Base-by-base conservation (phyloP, 92 coral and sea anemone species). In the Phenganax subtilis region DNA sequence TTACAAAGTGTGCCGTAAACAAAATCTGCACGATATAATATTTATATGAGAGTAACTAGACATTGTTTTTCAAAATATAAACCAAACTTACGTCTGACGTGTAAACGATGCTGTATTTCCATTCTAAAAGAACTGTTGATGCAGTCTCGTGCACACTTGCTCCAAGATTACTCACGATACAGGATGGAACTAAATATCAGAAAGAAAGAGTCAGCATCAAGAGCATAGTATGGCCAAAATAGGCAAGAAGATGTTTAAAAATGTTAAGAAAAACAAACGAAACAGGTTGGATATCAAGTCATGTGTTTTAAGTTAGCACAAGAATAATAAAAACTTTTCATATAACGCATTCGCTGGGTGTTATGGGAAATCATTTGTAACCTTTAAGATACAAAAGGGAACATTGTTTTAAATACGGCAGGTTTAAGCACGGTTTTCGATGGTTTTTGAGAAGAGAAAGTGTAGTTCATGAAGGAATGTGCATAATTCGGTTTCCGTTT, bases 401-500 rank as follows among this genome's bases (percentile, higher is more conserved):
- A 12, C 9, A 29, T 10, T 51, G 73, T 7, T 30, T 6, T 37
- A 37, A 68, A 68, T 68, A 37, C 30, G 30, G 29, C 47, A 5
- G 73, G 54, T 68, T 30, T 30, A 68, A 37, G 2, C 47, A 37
- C 47, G 47, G 47, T 37, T 37, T 37, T 37, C 47, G 53, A 68
- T 30, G 54, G 15, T 30, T 68, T 64, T 68, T 16, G 7, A 68
- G 47, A 20, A 17, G 37, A 11, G 54, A 68, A 68, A 68, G 14
- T 30, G 73, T 2, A 17, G 28, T 75, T 11, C 10, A 12, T 59
- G 53, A 25, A 56, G 69, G 81, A 76, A 76, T 76, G 64, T 60
- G 17, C 37, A 76, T 76, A 76, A 69, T 29, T 76, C 5, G 25
- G 31, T 76, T 76, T 76, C 81, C 81, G 81, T 57, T 64, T 44